Evolutionary conservation across 1,140 invertebrate species (phyloP).

Genomic region (Lepidotrigona ventralis): DNA sequence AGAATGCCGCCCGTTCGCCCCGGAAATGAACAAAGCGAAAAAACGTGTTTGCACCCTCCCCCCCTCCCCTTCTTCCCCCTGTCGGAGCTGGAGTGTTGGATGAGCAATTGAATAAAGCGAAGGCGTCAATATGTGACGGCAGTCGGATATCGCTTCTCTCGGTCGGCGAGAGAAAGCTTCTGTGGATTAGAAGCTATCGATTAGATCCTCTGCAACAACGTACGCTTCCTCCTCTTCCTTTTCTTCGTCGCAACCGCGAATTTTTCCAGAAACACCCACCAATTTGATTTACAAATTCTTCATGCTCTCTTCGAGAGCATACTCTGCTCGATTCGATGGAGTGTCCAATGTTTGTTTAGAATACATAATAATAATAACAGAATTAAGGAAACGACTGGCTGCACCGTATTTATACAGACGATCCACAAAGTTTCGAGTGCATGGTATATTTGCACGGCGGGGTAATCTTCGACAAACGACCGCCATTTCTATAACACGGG

Average conservation of each 20-base stretch:
- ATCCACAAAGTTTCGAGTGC: slow-evolving; percentile 1
- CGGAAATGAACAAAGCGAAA: slow-evolving; percentile 75
- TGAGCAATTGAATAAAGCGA: slow-evolving; percentile 72
- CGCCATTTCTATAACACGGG: neutral
- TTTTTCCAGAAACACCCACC: neutral
- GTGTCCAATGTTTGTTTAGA: neutral
- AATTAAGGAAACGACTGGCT: neutral
- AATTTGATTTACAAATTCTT: neutral
- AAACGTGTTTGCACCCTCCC: slow-evolving; percentile 70
- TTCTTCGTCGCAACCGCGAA: neutral
- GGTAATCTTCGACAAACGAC: neutral
- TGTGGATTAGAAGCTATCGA: slow-evolving; percentile 35
- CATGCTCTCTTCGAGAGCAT: too few relatives aligned
- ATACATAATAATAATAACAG: too few relatives aligned
- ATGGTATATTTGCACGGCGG: slow-evolving; percentile 3
- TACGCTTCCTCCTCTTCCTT: too few relatives aligned
- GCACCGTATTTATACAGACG: neutral
- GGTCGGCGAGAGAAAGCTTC: slow-evolving; percentile 43
- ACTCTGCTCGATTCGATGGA: neutral
- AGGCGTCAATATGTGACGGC: slow-evolving; percentile 72
- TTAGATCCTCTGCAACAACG: neutral
- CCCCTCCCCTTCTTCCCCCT: neutral
- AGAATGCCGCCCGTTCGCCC: slow-evolving; percentile 63
- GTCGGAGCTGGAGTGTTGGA: slow-evolving; percentile 54
- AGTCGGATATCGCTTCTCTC: slow-evolving; percentile 48